Evolutionary conservation across 1,140 invertebrate species (phyloP).

Genomic region (Drosophila tropicalis): DNA sequence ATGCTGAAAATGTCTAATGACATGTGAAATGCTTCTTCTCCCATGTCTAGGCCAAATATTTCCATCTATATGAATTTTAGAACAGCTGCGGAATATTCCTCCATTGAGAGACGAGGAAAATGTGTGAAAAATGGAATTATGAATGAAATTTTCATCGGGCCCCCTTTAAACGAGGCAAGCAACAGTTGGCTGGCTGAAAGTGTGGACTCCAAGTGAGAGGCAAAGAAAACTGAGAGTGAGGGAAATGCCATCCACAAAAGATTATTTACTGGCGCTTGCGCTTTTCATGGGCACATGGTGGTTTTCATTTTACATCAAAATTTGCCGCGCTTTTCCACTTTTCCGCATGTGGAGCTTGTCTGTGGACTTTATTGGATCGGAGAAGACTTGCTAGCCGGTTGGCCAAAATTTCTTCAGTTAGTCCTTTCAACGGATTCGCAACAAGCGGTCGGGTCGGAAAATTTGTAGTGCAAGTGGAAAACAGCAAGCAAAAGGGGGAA

Average conservation of each 20-base stretch:
- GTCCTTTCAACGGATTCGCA: constrained; percentile 54
- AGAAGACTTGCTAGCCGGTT: constrained; percentile 29
- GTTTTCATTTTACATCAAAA: constrained; percentile 26
- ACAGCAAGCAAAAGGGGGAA: not conserved
- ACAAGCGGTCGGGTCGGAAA: constrained; percentile 41
- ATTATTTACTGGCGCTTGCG: constrained; percentile 34
- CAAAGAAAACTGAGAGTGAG: not conserved
- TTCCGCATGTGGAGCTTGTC: constrained; percentile 32
- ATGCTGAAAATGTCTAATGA: constrained; percentile 13
- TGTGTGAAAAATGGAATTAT: constrained; percentile 32
- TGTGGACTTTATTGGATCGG: constrained; percentile 15
- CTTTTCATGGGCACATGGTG: constrained; percentile 40
- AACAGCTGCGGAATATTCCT: constrained; percentile 14
- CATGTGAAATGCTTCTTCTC: constrained; percentile 2
- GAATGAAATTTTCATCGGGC: constrained; percentile 49
- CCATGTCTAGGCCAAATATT: constrained; percentile 17
- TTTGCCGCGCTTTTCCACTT: constrained; percentile 38
- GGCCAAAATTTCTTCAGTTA: constrained; percentile 34
- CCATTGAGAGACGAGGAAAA: not conserved
- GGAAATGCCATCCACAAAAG: not conserved
- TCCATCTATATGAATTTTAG: not conserved
- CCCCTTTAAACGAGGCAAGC: constrained; percentile 1
- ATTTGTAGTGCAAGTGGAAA: not conserved
- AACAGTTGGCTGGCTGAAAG: constrained; percentile 34
- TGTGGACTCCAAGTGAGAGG: not conserved